Percentiles rank a stretch among this genome's conserved stretches.
Evolutionary conservation across 2,888 invertebrate genomes (phyloP).

Genomic region (Megalurothrips usitatus): DNA sequence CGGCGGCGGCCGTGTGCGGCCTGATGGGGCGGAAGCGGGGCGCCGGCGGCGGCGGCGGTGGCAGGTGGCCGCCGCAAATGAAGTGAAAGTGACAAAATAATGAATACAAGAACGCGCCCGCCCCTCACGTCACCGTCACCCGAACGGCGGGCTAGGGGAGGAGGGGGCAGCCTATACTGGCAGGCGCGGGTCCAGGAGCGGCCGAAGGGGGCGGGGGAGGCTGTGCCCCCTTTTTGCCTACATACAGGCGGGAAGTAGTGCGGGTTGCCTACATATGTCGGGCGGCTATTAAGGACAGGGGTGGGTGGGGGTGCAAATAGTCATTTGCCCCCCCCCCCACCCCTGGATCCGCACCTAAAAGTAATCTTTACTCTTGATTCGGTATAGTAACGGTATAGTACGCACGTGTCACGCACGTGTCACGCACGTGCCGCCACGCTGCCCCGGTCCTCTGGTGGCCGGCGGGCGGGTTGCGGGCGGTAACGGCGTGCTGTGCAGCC

Average conservation of each 20-base stretch:
- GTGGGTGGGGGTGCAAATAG: neutral
- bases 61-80: neutral
- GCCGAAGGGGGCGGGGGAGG: no score
- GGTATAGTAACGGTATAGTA: neutral
- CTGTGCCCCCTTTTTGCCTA: no score
- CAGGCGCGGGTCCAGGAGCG: no score
- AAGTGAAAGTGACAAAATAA: conserved; percentile 21
- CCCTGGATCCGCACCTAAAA: neutral
- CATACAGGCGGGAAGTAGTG: no score
- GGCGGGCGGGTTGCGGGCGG: neutral
- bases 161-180: no score
- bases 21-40: neutral
- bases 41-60: neutral
- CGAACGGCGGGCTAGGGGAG: neutral
- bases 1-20: no score
- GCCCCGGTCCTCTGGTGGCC: neutral
- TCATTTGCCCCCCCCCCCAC: neutral
- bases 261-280: no score
- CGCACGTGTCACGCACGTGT: no score
- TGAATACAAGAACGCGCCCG: neutral
- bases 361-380: no score
- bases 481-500: no score
- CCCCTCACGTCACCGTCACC: neutral
- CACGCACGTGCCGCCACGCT: neutral
- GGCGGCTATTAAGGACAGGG: neutral